phyloP scores from a whole-genome alignment of 1,140 invertebrate genomes.

The Trichoplusia ni region DNA sequence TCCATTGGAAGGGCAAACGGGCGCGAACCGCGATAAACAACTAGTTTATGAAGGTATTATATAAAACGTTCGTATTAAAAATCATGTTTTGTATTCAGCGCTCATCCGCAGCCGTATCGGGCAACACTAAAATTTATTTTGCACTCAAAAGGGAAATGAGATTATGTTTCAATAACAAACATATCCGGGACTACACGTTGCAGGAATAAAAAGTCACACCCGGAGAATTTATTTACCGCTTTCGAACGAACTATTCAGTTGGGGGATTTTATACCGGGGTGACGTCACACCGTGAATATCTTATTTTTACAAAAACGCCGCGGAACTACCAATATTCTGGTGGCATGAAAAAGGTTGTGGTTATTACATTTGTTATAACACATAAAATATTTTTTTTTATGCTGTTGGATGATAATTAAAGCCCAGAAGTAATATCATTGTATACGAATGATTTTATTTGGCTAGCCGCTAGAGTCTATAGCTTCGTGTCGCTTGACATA shows the following conservation, averaged over 20 bases:
- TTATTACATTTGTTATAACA: background rate
- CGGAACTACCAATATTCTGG: conserved; percentile 5
- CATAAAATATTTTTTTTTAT: no score
- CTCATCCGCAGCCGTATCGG: conserved; percentile 27
- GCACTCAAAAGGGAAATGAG: conserved; percentile 51
- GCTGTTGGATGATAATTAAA: no score
- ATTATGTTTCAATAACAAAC: conserved; percentile 60
- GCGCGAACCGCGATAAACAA: conserved; percentile 13
- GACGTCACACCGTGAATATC: background rate
- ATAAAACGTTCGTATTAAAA: conserved; percentile 24
- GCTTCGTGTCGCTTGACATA: no score
- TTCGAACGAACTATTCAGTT: conserved; percentile 35
- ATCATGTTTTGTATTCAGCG: conserved; percentile 38
- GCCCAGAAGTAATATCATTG: no score
- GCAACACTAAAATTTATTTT: conserved; percentile 54
- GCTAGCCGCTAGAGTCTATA: no score
- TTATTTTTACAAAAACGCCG: background rate
- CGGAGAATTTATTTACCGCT: conserved; percentile 30
- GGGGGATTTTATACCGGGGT: background rate
- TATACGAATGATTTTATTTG: no score
- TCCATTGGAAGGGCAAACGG: conserved; percentile 6
- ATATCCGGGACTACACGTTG: conserved; percentile 37
- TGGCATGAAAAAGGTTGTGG: background rate
- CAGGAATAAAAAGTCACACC: conserved; percentile 41
- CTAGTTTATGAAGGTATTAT: conserved; percentile 18